Base-by-base conservation (phyloP, 1,140 invertebrate species). In the Caligus rogercresseyi region DNA sequence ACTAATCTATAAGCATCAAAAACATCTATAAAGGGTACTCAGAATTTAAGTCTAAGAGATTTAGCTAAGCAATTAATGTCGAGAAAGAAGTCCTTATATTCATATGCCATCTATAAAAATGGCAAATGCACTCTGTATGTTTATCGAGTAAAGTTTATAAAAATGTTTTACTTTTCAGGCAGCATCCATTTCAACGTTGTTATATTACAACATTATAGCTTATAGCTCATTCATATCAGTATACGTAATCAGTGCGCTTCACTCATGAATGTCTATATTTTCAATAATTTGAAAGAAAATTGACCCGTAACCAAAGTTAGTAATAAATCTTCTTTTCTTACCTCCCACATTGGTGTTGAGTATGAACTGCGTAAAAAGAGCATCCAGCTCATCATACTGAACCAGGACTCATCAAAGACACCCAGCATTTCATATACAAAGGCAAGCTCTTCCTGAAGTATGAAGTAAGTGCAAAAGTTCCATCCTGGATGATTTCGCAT, bases 381-480 rank as follows among this genome's bases (percentile, higher is more conserved):
- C 92, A 78, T 96, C 92, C 67, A 96, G 75, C 77, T 96, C 92
- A 76, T 98, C 92, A 75, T 96, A 97, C 70, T 96, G 92, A 54
- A 96, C 85, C 64, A 74, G 21, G 92, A 89, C 76, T 97, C 92
- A 68, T 94, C 90, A 72, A 87, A 83, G 55, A 97, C 75, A 63
- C 88, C 89, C 65, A 98, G 74, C 83, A 93, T 92, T 79, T 94
- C 87, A 67, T 94, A 80, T 64, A 91, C 86, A 77, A 94, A 88
- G 57, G 90, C 92, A 67, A 97, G 77, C 78, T 96, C 88, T 76
- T 96, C 92, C 83, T 95, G 78, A 24, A 78, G 77, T 67, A 69
- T 71, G 64, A 66, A 68, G 76, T 96, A 98, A 71, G 86, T 81
- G 72, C 84, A 87, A 76, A 95, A 97, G 74, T 86, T 87, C 92